phyloP scores from a whole-genome alignment of 2,113 vertebrate genomes.

The Hypocryptadius cinnamomeus region DNA sequence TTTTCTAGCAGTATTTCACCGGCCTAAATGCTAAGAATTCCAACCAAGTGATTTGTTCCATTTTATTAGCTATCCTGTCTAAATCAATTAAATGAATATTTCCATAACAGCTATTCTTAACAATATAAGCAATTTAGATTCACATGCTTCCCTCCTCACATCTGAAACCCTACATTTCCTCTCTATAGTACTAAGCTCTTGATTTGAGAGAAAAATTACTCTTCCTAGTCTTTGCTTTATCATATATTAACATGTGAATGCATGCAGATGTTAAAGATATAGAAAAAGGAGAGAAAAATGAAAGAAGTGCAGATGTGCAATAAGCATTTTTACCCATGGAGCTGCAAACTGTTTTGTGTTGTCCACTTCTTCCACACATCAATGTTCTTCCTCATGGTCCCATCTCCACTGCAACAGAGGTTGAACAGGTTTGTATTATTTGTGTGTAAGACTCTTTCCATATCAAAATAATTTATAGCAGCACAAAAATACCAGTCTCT shows the following conservation, averaged over 20 bases:
- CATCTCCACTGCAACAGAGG: constrained; percentile 82
- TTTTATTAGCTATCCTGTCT: background rate
- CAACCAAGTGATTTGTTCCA: background rate
- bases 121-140: background rate
- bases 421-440: background rate
- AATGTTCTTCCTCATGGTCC: constrained; percentile 97
- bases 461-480: background rate
- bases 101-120: background rate
- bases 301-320: background rate
- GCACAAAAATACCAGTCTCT: background rate
- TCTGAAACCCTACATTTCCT: background rate
- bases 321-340: constrained; percentile 84
- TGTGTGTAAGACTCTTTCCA: background rate
- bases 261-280: background rate
- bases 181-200: background rate
- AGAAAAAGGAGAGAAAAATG: background rate
- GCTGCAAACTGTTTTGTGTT: constrained; percentile 91
- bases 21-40: background rate
- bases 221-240: background rate
- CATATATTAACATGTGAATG: background rate
- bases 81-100: background rate
- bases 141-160: background rate
- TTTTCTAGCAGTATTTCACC: background rate
- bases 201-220: background rate
- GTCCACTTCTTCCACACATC: constrained; percentile 99